phyloP scores from a whole-genome alignment of 2,888 invertebrate genomes.

The Papilio protenor region DNA sequence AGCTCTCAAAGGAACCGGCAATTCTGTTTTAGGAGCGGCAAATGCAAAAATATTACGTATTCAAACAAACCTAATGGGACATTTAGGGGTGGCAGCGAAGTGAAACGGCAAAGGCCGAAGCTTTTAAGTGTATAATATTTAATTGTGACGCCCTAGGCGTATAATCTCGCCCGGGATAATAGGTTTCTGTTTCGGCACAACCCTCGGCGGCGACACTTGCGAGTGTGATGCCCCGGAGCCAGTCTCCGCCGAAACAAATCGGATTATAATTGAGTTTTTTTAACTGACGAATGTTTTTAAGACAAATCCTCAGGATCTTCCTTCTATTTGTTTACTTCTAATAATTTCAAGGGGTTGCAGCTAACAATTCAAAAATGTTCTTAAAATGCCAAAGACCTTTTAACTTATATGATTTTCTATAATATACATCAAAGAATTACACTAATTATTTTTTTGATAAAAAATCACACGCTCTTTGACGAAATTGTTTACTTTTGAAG shows the following conservation, averaged over 20 bases:
- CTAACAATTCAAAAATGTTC: too few species aligned
- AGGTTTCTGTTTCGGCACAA: slow-evolving; percentile 84
- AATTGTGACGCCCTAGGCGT: slow-evolving; percentile 85
- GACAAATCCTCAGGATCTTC: slow-evolving; percentile 46
- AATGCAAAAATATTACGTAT: slow-evolving; percentile 85
- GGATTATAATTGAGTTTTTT: slow-evolving; percentile 81
- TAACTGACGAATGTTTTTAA: slow-evolving; percentile 70
- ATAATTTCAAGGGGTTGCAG: neutral
- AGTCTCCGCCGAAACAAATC: slow-evolving; percentile 80
- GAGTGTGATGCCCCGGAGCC: slow-evolving; percentile 79
- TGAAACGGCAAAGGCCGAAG: slow-evolving; percentile 85
- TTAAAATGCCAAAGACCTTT: too few species aligned
- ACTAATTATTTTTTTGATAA: neutral
- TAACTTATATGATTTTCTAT: too few species aligned
- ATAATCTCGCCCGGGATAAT: slow-evolving; percentile 85
- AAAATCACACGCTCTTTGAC: neutral
- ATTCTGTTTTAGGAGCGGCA: slow-evolving; percentile 82
- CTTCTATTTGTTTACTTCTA: slow-evolving; percentile 35
- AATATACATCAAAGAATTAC: too few species aligned
- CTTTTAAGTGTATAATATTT: slow-evolving; percentile 85
- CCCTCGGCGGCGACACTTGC: slow-evolving; percentile 81
- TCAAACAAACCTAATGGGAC: slow-evolving; percentile 85
- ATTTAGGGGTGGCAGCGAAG: slow-evolving; percentile 84
- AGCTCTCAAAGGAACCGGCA: slow-evolving; percentile 83
- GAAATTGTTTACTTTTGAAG: neutral